Percentiles rank a stretch among this genome's conserved stretches.
phyloP scores from a whole-genome alignment of 2,888 invertebrate species.

The Byasa hedistus region DNA sequence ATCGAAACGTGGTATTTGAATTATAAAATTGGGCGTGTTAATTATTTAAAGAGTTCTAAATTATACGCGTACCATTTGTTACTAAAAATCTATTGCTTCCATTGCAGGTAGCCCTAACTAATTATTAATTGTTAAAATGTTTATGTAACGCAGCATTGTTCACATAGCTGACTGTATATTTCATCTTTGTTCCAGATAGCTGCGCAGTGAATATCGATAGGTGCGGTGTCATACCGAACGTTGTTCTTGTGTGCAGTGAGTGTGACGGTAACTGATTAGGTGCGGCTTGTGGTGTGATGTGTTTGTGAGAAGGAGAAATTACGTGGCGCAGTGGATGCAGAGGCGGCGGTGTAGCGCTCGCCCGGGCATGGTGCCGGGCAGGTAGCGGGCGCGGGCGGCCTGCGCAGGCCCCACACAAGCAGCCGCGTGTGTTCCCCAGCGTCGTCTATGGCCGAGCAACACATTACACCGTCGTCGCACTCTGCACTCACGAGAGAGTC shows the following conservation, averaged over 20 bases:
- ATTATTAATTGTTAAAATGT: slow-evolving; percentile 64
- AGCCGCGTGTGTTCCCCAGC: slow-evolving; percentile 84
- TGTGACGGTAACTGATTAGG: slow-evolving; percentile 37
- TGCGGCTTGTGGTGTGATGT: slow-evolving; percentile 38
- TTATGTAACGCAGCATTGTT: slow-evolving; percentile 76
- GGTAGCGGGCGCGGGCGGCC: slow-evolving; percentile 80
- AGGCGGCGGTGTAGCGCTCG: slow-evolving; percentile 65
- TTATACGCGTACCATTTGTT: background rate
- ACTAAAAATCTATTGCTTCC: slow-evolving; percentile 39
- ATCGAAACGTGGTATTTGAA: slow-evolving; percentile 56
- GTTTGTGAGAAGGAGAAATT: slow-evolving; percentile 46
- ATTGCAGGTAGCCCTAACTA: slow-evolving; percentile 57
- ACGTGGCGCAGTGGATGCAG: slow-evolving; percentile 62
- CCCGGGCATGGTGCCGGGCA: slow-evolving; percentile 79
- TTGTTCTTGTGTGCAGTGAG: slow-evolving; percentile 43
- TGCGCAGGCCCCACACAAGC: slow-evolving; percentile 79
- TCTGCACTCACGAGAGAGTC: slow-evolving; percentile 86
- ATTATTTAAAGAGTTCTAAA: slow-evolving; percentile 1
- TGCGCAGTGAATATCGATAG: slow-evolving; percentile 52
- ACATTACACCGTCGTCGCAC: slow-evolving; percentile 87
- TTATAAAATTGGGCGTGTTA: slow-evolving; percentile 24
- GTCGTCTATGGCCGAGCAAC: slow-evolving; percentile 96
- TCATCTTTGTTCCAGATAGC: slow-evolving; percentile 74
- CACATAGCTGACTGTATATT: slow-evolving; percentile 60
- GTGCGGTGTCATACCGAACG: slow-evolving; percentile 35